phyloP scores from a whole-genome alignment of 2,797 vertebrate genomes.

The Enteromius afrohamiltoni region DNA sequence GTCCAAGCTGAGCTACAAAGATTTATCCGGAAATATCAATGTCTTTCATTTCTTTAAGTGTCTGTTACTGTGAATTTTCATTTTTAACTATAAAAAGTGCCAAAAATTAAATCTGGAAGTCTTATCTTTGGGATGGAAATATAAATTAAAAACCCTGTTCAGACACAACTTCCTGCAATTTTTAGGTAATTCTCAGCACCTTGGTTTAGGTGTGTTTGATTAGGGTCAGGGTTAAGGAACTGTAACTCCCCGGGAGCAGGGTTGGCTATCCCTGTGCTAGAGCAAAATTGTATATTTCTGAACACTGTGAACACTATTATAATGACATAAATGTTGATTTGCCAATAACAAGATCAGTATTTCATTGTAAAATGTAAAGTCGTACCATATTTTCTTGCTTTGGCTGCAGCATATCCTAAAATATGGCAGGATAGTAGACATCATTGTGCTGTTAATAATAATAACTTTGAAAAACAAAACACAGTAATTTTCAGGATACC shows the following conservation, averaged over 20 bases:
- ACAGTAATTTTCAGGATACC: conserved; percentile 31
- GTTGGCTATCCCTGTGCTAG: background rate
- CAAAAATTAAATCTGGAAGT: background rate
- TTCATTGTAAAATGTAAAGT: background rate
- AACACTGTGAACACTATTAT: background rate
- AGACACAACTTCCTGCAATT: background rate
- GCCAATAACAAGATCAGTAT: background rate
- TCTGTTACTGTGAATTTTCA: background rate
- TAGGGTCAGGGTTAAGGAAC: background rate
- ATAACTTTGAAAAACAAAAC: conserved; percentile 2
- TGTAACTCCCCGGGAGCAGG: too few species aligned
- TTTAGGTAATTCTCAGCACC: background rate
- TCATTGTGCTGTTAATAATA: conserved; percentile 4
- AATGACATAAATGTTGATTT: background rate
- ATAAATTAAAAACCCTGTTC: background rate
- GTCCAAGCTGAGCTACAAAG: conserved; percentile 64
- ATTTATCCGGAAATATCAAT: background rate
- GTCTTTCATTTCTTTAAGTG: background rate
- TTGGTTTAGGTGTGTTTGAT: background rate
- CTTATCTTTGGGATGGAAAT: background rate
- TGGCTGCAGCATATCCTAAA: conserved; percentile 71
- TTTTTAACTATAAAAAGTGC: background rate
- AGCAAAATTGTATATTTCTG: background rate
- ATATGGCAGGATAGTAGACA: conserved; percentile 15
- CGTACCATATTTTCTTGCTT: conserved; percentile 77